These are phyloP conservation scores for Formicarius rufipectus DNA, from an alignment of 2,113 vertebrate species.

Conservation along the genomic window DNA sequence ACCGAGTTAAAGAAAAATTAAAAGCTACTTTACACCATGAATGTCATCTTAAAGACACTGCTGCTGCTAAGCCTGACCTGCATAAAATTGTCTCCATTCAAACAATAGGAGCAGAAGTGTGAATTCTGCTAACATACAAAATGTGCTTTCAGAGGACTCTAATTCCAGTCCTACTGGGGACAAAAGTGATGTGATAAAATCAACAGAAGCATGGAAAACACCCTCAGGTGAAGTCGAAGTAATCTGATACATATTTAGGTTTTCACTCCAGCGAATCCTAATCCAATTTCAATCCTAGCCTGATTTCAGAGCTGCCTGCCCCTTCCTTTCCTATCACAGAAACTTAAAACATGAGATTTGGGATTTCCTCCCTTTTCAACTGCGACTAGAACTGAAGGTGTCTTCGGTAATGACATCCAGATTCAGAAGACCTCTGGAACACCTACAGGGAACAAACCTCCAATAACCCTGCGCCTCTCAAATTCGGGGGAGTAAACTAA, in stretches of 20 bases:
- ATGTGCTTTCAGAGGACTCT: neutral
- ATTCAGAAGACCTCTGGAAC: neutral
- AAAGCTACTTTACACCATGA: neutral
- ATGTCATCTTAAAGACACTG: conserved; percentile 57
- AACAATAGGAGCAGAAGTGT: conserved; percentile 42
- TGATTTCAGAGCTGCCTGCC: neutral
- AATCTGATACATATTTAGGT: neutral
- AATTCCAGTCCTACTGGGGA: neutral
- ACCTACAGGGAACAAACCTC: neutral
- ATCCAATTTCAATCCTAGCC: neutral
- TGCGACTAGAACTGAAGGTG: neutral
- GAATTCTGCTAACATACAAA: neutral
- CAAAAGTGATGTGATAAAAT: neutral
- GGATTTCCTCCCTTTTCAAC: neutral
- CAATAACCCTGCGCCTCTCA: neutral
- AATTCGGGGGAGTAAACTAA: neutral
- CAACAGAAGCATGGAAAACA: neutral
- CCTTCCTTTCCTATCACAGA: neutral
- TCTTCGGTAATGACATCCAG: neutral
- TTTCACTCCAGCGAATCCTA: neutral
- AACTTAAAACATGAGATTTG: neutral
- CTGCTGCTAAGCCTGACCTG: conserved; percentile 24
- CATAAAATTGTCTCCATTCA: conserved; percentile 30
- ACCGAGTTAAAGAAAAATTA: neutral
- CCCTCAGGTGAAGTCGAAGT: neutral